These are phyloP conservation scores for Polymixis lichenea DNA, from an alignment of 2,888 invertebrate genomes.

Conservation along the genomic window DNA sequence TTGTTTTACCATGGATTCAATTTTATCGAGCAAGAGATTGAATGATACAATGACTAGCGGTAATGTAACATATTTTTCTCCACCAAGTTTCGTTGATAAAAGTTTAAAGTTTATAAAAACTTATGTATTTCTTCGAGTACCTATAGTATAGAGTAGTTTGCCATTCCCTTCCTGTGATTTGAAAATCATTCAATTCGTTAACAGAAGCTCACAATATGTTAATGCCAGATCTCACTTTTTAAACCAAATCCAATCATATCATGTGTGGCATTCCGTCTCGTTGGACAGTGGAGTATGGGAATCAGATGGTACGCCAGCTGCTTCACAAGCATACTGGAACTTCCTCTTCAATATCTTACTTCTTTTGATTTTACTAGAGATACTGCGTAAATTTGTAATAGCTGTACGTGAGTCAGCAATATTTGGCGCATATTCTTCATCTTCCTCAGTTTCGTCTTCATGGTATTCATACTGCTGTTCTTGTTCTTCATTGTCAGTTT, in stretches of 20 bases:
- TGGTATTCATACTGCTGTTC: too few species aligned
- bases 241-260: conserved; percentile 65
- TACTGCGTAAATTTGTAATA: neutral
- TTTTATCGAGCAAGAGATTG: too few species aligned
- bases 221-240: conserved; percentile 24
- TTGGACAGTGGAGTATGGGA: conserved; percentile 61
- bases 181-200: conserved; percentile 11
- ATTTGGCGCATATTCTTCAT: too few species aligned
- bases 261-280: conserved; percentile 64
- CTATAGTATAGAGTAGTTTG: too few species aligned
- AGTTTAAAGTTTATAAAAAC: conserved; percentile 63
- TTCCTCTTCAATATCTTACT: conserved; percentile 61
- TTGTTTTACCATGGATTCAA: too few species aligned
- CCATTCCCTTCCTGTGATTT: conserved; percentile 64
- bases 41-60: conserved; percentile 42
- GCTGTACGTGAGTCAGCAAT: too few species aligned
- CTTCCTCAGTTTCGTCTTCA: too few species aligned
- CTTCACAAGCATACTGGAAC: conserved; percentile 65
- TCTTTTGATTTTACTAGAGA: conserved; percentile 55
- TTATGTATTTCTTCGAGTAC: conserved; percentile 63
- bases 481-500: too few species aligned
- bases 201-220: neutral
- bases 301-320: conserved; percentile 63
- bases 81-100: conserved; percentile 65
- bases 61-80: conserved; percentile 65